A percentile compares a stretch with the other conserved stretches of the same genome.
Evolutionary conservation across 2,888 invertebrate species (phyloP).

Genomic region (Synanthedon myopaeformis): DNA sequence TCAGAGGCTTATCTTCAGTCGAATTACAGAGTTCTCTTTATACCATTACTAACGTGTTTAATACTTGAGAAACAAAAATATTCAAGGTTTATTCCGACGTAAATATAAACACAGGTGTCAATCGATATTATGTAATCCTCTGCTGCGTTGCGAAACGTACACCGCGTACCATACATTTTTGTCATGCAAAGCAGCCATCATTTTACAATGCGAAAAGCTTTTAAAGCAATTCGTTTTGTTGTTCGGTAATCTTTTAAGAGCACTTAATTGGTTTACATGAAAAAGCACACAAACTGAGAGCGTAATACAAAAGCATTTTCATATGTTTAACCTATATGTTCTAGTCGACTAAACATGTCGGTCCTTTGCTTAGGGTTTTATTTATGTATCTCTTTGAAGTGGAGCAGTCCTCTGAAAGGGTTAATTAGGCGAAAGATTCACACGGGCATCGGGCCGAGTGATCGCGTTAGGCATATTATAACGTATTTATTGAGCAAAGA

Average conservation of each 20-base stretch:
- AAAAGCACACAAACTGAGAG: constrained; percentile 1
- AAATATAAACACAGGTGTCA: too few relatives aligned
- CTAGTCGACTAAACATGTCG: constrained; percentile 16
- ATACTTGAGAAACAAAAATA: too few relatives aligned
- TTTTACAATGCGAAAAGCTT: constrained; percentile 39
- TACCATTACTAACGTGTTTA: too few relatives aligned
- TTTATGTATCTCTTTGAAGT: constrained; percentile 58
- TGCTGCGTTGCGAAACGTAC: not conserved
- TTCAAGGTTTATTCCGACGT: too few relatives aligned
- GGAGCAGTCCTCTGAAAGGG: constrained; percentile 49
- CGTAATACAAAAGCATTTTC: constrained; percentile 10
- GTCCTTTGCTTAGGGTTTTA: constrained; percentile 35
- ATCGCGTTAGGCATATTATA: constrained; percentile 62
- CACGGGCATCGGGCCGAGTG: constrained; percentile 43
- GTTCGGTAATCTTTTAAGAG: constrained; percentile 24
- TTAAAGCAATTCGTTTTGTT: constrained; percentile 51
- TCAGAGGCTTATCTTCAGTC: too few relatives aligned
- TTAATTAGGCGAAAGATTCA: constrained; percentile 66
- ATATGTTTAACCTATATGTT: constrained; percentile 37
- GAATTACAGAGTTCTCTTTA: too few relatives aligned
- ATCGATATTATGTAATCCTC: too few relatives aligned
- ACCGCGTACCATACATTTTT: not conserved
- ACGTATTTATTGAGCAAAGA: constrained; percentile 59
- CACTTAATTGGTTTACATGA: constrained; percentile 12
- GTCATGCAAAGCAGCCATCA: constrained; percentile 23